Base-by-base conservation (phyloP, 2,888 invertebrate species). In the Cataglyphis cursor region DNA sequence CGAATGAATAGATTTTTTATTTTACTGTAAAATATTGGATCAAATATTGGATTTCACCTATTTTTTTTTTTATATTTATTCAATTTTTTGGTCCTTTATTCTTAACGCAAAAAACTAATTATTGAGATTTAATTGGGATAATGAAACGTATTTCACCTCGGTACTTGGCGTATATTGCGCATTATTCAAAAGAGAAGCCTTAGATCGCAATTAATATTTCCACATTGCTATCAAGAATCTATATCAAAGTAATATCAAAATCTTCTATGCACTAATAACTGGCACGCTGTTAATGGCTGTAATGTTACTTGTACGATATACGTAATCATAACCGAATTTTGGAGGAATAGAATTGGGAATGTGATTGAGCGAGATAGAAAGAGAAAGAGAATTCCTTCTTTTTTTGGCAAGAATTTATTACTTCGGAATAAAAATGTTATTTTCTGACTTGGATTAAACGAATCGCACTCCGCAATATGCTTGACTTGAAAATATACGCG, bases 181-280 rank as follows among this genome's bases (percentile, higher is more conserved):
- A 41, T 28, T 57, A 78, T 78, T 70, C 70, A 31, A 41, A 21
- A 48, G 48, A 41, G n/a, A 78, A 78, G n/a, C 57, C 28, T 6
- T 28, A 10, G 54, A 12, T 74, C 18, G 48, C 48, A 24, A 76
- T 76, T 76, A 75, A 75, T 64, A 76, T 66, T 66, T 76, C 28
- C 66, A 54, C 41, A 31, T 70, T 78, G 70, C 41, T 59, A 68
- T 57, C 57, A 38, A 78, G 38, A 48, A 15, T 10, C n/a, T n/a
- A n/a, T n/a, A n/a, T n/a, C n/a, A n/a, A n/a, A n/a, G 70, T 57
- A 28, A 66, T 10, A 44, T 9, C 44, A 24, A 28, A 44, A 24
- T 68, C 21, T 57, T 28, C 15, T 41, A 24, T 51, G 31, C n/a
- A 59, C 44, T 44, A 78, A 59, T 44, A 70, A 28, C 4, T 57